Base-by-base conservation (phyloP, 2,797 vertebrate genomes). In the Eurystomus glaucurus region DNA sequence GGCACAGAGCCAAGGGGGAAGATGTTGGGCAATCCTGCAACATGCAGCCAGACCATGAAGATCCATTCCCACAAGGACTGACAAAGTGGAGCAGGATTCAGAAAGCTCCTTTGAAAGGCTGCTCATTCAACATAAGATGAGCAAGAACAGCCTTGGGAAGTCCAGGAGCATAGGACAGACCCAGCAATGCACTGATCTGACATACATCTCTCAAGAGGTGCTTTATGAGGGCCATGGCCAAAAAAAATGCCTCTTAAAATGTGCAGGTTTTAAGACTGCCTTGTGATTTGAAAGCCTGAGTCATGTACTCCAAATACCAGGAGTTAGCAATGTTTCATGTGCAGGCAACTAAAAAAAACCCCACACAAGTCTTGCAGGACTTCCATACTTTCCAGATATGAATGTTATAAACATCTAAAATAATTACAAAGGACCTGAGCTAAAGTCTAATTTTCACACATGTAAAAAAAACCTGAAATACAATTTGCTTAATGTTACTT, bases 401-500 rank as follows among this genome's bases (percentile, higher is more conserved):
- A 77, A 66, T 31, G 11, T 26, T 35, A 45, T 8, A 66, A 88
- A 70, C 29, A 85, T 19, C 33, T 66, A 46, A 79, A 95, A 81
- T 39, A 82, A 89, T 61, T 52, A 4, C 29, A 71, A 80, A 87
- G 9, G 20, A 70, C 33, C 20, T 65, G 51, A 91, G 29, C n/a
- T 76, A 58, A 16, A 76, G 45, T 60, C n/a, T 66, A 25, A 72
- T 81, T 90, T 81, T 78, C 46, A 92, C 31, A 85, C 25, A 52
- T 29, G 20, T 43, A 68, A 46, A 60, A 35, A 58, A 83, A 79
- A 65, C 26, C 13, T 50, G 66, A 74, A 88, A 86, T 66, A 50
- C 20, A 48, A 18, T 80, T 93, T 86, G 31, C 26, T 81, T 86
- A 58, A 75, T 58, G n/a, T 60, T 86, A 83, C 39, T 87, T 87